A percentile compares a stretch with the other conserved stretches of the same genome.
phyloP scores from a whole-genome alignment of 2,113 vertebrate species.

The Lycaon pictus region DNA sequence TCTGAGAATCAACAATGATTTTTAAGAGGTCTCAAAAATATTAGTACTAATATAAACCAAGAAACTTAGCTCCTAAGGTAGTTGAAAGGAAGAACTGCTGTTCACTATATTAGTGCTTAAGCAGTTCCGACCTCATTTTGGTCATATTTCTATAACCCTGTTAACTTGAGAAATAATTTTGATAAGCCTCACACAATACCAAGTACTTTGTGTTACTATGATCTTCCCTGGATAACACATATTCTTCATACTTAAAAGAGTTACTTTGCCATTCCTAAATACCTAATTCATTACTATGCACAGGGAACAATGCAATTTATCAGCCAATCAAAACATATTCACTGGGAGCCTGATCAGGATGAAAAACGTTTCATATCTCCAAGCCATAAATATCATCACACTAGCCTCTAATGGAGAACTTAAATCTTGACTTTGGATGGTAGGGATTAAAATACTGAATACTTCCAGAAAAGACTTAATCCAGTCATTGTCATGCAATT shows the following conservation, averaged over 20 bases:
- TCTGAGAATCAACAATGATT: slow-evolving; percentile 59
- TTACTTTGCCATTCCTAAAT: slow-evolving; percentile 11
- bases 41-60: slow-evolving; percentile 59
- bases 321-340: background rate
- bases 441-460: background rate
- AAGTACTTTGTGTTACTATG: background rate
- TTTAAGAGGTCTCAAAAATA: slow-evolving; percentile 75
- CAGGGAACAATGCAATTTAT: background rate
- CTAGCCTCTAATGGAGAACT: background rate
- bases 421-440: background rate
- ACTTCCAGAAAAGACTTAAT: background rate
- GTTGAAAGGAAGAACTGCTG: slow-evolving; percentile 56
- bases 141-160: background rate
- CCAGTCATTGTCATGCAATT: background rate
- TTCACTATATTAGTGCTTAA: background rate
- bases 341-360: background rate
- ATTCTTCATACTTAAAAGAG: background rate
- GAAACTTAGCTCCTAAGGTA: slow-evolving; percentile 3
- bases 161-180: slow-evolving; percentile 27
- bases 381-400: background rate
- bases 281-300: background rate
- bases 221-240: background rate
- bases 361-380: background rate
- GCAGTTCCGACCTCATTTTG: background rate
- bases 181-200: background rate